phyloP scores from a whole-genome alignment of 2,113 vertebrate species.

The Carassius gibelio region DNA sequence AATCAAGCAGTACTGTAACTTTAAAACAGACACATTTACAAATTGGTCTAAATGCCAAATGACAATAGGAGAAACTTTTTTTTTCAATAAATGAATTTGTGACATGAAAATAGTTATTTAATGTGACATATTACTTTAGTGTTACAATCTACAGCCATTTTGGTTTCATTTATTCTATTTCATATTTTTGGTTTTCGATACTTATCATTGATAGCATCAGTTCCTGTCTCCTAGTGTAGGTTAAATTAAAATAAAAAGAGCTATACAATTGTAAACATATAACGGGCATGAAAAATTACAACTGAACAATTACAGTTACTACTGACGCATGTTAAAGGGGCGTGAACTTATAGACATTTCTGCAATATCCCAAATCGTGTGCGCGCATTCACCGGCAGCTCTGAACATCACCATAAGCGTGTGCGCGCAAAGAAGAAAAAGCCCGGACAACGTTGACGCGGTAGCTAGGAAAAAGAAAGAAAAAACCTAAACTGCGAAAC shows the following conservation, averaged over 20 bases:
- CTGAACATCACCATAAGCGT: slow-evolving; percentile 37
- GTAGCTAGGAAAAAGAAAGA: slow-evolving; percentile 1
- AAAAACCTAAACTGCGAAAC: background rate
- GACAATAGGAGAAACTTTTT: too few relatives aligned
- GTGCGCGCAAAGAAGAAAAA: slow-evolving; percentile 51
- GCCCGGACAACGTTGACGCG: background rate
- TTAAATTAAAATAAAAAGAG: background rate
- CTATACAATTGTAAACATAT: background rate
- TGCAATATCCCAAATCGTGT: slow-evolving; percentile 48
- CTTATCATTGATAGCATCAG: background rate
- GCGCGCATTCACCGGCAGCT: slow-evolving; percentile 42
- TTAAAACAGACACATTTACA: too few relatives aligned
- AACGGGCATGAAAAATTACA: background rate
- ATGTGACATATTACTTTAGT: too few relatives aligned
- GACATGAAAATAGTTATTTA: too few relatives aligned
- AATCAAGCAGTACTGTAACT: too few relatives aligned
- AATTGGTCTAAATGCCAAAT: too few relatives aligned
- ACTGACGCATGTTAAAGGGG: background rate
- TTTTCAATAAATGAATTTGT: too few relatives aligned
- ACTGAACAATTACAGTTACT: background rate
- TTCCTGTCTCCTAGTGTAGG: background rate
- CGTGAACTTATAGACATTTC: slow-evolving; percentile 33
- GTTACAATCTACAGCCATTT: background rate
- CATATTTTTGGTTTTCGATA: background rate
- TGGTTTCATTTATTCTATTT: background rate